Base-by-base conservation (phyloP, 2,113 vertebrate genomes). In the Hylia prasina region DNA sequence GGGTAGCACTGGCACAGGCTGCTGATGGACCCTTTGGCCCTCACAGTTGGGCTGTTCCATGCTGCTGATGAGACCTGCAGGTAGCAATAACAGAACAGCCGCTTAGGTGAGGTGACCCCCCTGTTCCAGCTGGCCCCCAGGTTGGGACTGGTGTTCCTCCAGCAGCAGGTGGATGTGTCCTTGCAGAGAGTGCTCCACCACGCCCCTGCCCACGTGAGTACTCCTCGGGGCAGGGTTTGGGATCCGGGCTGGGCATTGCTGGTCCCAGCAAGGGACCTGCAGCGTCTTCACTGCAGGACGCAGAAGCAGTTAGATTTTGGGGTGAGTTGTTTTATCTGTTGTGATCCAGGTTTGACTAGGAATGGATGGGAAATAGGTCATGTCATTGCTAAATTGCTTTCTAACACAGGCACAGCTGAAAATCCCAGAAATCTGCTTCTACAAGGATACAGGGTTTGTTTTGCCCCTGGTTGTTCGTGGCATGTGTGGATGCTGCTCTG, bases 21-120 rank as follows among this genome's bases (percentile, higher is more conserved):
- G 50, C 80, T 0, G 1, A 16, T 73, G 83, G 82, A 60, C 3
- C 17, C 63, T 81, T 33, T 33, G 63, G 13, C 28, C 4, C 35
- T 61, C 20, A 1, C 48, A 72, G n/a, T 42, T 0, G 0, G 48
- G n/a, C n/a, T 60, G 30, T n/a, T 37, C 57, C 0, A 0, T 10
- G 42, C 50, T 40, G 70, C 35, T 78, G 57, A 70, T 33, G 1
- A 0, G 4, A 3, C 31, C 60, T 60, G 81, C 45, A n/a, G 42
- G 51, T 5, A 20, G 64, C 2, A 4, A 2, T 37, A 33, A 27
- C 51, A 23, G 13, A 87, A 22, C 3, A 50, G 23, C 24, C n/a
- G 2, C 57, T 44, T 33, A 1, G 45, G 69, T 21, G 48, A 61
- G 7, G 25, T 42, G 69, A 71, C 58, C 2, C 12, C 30, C 22